Base-by-base conservation (phyloP, 35 echinoderm and acorn worm species). In the Ophioderma brevispina region DNA sequence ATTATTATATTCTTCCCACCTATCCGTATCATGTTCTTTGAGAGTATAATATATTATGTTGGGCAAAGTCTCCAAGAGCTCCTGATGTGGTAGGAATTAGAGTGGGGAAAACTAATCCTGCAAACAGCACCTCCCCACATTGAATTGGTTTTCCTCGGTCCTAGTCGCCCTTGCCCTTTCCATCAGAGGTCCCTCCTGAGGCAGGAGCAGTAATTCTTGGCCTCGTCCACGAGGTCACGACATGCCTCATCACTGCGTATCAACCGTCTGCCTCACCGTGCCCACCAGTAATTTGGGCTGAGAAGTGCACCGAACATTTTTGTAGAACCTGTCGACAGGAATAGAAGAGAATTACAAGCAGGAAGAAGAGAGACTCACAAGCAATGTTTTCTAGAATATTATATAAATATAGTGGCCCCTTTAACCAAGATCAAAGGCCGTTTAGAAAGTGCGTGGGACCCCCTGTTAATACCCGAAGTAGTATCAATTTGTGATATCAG, bases 191-290 rank as follows among this genome's bases (percentile, higher is more conserved):
- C 96, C 86, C 87, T 98, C 96, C 80, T 98, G 96, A 25, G 96
- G 96, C 6, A 98, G 38, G 35, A 98, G 87, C 15, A 98, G 81
- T 98, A 98, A 56, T 98, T 98, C 55, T 98, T 98, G 40, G 96
- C 96, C 78, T 98, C 96, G 76, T 98, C 96, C 28, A 98, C 96
- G 0, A 98, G 87, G 64, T 98, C 96, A 28, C 96, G 38, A 56
- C 96, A 98, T 11, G 96, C 93, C 76, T 98, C 96, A 79, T 98
- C 96, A 79, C 96, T 98, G n/a, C 91, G 87, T 5, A 98, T 98
- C 28, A 98, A 76, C 14, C 91, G 90, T 98, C 96, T 18, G 93
- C 82, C 96, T 94, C 1, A 98, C 96, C n/a, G 96, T 98, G 21
- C 96, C 96, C 0, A 98, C 96, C n/a, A 98, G 90, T 42, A 98